Percentiles rank a stretch among this genome's conserved stretches.
Evolutionary conservation across 2,888 invertebrate species (phyloP).

Genomic region (Ametastegia equiseti): DNA sequence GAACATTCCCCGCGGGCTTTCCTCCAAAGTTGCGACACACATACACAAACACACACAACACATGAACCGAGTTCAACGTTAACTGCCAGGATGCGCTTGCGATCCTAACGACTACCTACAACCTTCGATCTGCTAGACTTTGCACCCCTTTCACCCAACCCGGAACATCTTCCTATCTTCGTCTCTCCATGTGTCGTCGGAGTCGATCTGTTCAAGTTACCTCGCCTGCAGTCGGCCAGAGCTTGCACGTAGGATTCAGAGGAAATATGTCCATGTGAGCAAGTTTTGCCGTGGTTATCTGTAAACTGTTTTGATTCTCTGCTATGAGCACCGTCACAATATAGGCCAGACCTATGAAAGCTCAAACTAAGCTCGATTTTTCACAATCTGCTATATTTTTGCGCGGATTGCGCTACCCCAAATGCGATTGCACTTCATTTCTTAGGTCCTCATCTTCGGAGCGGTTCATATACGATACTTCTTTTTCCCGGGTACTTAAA

Average conservation of each 20-base stretch:
- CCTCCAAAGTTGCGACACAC: constrained; percentile 17
- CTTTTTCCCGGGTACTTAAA: too few relatives aligned
- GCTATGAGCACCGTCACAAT: neutral
- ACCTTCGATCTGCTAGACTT: constrained; percentile 1
- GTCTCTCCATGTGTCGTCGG: neutral
- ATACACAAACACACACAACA: too few relatives aligned
- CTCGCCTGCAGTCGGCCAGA: neutral
- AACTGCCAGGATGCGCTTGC: constrained; percentile 35
- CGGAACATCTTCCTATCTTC: neutral
- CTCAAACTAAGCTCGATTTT: too few relatives aligned
- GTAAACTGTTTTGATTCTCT: neutral
- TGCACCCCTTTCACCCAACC: neutral
- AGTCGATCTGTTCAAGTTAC: neutral
- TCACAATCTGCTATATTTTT: too few relatives aligned
- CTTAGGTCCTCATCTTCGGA: too few relatives aligned
- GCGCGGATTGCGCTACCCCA: too few relatives aligned
- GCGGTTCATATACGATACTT: too few relatives aligned
- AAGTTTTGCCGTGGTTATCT: neutral
- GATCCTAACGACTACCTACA: constrained; percentile 25
- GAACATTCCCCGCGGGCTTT: constrained; percentile 42
- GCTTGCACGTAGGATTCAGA: neutral
- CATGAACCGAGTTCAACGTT: constrained; percentile 16
- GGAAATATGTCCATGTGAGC: neutral
- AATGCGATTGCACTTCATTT: too few relatives aligned
- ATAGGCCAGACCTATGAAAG: neutral